These are phyloP conservation scores for Malurus melanocephalus DNA, from an alignment of 2,113 vertebrate species.

Conservation along the genomic window DNA sequence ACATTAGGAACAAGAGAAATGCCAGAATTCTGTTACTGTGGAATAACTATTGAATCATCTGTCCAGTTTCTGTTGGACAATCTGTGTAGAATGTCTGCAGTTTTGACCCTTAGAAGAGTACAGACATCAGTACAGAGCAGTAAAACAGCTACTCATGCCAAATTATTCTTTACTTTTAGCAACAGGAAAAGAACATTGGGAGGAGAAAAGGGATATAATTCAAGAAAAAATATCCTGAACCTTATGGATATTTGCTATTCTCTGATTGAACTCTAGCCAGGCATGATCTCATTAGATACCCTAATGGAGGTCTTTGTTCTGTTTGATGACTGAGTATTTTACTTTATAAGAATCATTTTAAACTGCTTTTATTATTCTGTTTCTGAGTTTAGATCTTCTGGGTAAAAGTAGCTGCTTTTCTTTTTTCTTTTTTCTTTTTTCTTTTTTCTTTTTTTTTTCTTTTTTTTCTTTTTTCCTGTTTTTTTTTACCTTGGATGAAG, in stretches of 20 bases:
- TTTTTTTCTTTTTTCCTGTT: not conserved
- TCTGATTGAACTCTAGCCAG: slow-evolving; percentile 8
- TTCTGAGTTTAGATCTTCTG: not conserved
- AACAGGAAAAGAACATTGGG: not conserved
- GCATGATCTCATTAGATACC: slow-evolving; percentile 13
- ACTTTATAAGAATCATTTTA: not conserved
- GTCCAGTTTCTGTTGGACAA: not conserved
- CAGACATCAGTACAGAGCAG: not conserved
- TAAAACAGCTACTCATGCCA: not conserved
- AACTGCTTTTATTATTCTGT: not conserved
- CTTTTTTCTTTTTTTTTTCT: not conserved
- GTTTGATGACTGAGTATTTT: not conserved
- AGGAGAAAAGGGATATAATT: not conserved
- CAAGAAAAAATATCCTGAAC: not conserved
- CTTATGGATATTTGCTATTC: not conserved
- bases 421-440: not conserved
- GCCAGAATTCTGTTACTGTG: not conserved
- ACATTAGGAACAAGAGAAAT: not conserved
- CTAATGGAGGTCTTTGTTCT: slow-evolving; percentile 30
- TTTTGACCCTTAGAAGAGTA: not conserved
- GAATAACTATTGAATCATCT: not conserved
- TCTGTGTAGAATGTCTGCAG: not conserved
- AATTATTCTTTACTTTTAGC: slow-evolving; percentile 10
- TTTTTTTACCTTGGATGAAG: not conserved
- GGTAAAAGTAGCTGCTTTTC: not conserved